Evolutionary conservation across 1,140 invertebrate genomes (phyloP), one percentile per base, ranked within the genome.

Genomic region (Contarinia nasturtii): DNA sequence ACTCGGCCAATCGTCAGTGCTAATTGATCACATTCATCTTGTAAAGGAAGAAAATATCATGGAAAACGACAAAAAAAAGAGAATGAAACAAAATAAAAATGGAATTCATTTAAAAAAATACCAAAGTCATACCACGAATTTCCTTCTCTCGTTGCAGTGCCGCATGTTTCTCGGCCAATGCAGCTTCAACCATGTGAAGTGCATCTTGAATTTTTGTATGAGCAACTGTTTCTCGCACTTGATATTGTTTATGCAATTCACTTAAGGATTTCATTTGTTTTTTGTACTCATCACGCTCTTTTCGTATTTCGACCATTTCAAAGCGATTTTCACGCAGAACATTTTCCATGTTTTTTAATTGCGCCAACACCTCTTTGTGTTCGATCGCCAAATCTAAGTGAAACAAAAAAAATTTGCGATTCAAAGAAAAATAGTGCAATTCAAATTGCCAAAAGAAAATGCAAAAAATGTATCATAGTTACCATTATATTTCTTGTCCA

Each of bases 171-270:
- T 72, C 72, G 17, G 48, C 55, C 2, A 68, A 54, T 0, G 68
- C 67, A 7, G 61, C 54, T 51, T 75, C 72, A 34, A 69, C 65
- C 0, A 74, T 49, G 17, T 58, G 55, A 17, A 75, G 53, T 7
- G 72, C 67, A 52, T 75, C 73, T 27, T 63, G 55, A 1, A 63
- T 52, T 33, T 63, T 63, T 2, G 47, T 49, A 46, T 63, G 51
- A 14, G 60, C 60, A 1, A 43, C 12, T 37, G 49, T 45, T 42
- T 54, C 53, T 7, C 49, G 42, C 18, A 38, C 33, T 2, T 49
- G 41, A 15, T 47, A 40, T 11, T 54, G 49, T 18, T 50, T 48
- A 1, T 37, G 17, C 19, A 55, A 52, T 5, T 53, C 51, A 14
- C 54, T 53, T 0, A 49, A 52, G 19, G 52, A 52, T 41, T 21